phyloP scores from a whole-genome alignment of 64 coral and sea anemone genomes.

The Stylophora pistillata region DNA sequence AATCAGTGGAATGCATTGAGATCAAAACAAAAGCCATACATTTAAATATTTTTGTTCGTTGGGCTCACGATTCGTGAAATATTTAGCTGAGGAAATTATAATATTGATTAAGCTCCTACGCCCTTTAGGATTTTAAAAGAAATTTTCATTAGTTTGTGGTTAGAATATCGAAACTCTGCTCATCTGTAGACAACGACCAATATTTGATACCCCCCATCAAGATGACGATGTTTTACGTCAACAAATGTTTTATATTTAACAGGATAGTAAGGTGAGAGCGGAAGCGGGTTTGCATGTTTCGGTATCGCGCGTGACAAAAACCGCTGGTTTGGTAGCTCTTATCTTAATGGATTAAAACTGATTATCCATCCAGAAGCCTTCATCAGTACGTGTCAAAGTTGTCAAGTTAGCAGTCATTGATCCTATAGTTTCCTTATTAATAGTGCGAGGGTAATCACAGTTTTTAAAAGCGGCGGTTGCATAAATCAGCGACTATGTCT shows the following conservation, averaged over 20 bases:
- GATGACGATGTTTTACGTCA: constrained; percentile 8
- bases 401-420: not conserved
- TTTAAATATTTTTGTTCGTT: not conserved
- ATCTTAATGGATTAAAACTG: not conserved
- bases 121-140: not conserved
- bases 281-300: not conserved
- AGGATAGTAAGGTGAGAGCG: not conserved
- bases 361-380: no score
- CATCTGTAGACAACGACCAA: not conserved
- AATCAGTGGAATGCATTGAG: not conserved
- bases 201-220: not conserved
- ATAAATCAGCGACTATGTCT: constrained; percentile 1
- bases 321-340: not conserved
- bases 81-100: not conserved
- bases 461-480: not conserved
- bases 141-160: not conserved
- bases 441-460: not conserved
- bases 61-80: not conserved
- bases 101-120: not conserved
- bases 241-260: not conserved
- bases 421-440: not conserved
- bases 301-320: not conserved
- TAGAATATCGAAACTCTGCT: not conserved
- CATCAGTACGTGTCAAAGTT: not conserved
- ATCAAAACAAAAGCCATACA: not conserved